phyloP scores from a whole-genome alignment of 2,113 vertebrate genomes.

The Fregetta grallaria region DNA sequence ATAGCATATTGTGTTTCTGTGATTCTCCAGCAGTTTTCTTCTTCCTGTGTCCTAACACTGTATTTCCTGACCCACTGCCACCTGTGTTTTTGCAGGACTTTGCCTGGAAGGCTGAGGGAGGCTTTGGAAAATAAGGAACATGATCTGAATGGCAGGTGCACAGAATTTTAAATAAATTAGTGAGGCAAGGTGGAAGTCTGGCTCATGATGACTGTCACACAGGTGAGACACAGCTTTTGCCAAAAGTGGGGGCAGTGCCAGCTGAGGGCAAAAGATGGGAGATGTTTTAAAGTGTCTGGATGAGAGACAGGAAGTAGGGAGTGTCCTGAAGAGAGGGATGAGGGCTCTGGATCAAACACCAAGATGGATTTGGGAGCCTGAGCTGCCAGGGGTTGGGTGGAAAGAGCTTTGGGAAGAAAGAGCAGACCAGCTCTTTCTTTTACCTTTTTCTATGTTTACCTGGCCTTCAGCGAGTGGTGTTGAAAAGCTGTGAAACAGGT shows the following conservation, averaged over 20 bases:
- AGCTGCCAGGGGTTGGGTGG: neutral
- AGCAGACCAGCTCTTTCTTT: neutral
- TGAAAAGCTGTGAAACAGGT: neutral
- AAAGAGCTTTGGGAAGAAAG: neutral
- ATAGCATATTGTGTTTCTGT: neutral
- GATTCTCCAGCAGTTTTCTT: neutral
- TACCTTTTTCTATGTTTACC: neutral
- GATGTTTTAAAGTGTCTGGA: neutral
- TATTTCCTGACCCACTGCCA: neutral
- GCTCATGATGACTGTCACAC: neutral
- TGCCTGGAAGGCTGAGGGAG: neutral
- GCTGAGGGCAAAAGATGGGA: neutral
- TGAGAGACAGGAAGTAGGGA: neutral
- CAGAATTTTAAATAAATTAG: neutral
- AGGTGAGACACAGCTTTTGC: neutral
- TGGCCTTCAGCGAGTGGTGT: neutral
- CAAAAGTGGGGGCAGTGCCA: neutral
- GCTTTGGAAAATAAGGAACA: neutral
- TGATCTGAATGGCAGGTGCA: neutral
- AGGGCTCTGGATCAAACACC: neutral
- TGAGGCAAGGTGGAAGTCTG: neutral
- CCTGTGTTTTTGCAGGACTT: neutral
- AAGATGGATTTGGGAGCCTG: neutral
- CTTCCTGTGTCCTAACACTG: accelerated
- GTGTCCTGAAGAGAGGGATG: neutral